Evolutionary conservation across 2,113 vertebrate genomes (phyloP).

Genomic region (Corvus moneduloides): DNA sequence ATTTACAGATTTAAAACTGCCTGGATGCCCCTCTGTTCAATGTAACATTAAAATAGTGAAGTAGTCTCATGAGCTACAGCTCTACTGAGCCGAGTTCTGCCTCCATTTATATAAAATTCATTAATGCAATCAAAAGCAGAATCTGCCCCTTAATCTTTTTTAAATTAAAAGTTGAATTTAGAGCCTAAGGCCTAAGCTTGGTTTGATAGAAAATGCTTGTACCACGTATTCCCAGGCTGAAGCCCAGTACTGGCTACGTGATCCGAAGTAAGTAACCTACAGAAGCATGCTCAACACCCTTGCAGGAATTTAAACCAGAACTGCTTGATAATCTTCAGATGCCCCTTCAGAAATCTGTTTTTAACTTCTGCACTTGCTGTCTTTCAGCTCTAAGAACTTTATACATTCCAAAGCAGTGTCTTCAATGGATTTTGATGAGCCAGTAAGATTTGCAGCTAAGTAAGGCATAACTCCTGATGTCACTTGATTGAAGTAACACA

Average conservation of each 20-base stretch:
- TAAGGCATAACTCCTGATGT: slow-evolving; percentile 69
- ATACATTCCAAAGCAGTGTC: slow-evolving; percentile 75
- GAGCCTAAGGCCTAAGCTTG: not conserved
- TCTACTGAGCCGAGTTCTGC: not conserved
- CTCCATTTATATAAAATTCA: not conserved
- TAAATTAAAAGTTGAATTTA: not conserved
- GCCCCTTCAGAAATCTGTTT: not conserved
- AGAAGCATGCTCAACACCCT: not conserved
- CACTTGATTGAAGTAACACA: slow-evolving; percentile 75
- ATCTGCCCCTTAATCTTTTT: not conserved
- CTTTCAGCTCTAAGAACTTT: slow-evolving; percentile 69
- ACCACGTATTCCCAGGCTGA: not conserved
- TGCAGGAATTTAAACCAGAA: not conserved
- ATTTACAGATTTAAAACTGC: slow-evolving; percentile 27
- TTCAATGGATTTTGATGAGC: slow-evolving; percentile 78
- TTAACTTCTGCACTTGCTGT: not conserved
- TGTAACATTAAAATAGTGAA: not conserved
- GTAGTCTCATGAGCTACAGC: not conserved
- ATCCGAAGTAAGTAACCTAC: not conserved
- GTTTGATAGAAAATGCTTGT: not conserved
- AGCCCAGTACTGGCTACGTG: not conserved
- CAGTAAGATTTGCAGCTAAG: slow-evolving; percentile 73
- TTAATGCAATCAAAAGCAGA: not conserved
- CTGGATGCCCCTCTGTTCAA: not conserved
- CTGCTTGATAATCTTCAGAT: not conserved